Percentiles rank a stretch among this genome's conserved stretches.
Conservation (phyloP, 2,113 vertebrate species). For the Rynchops niger region DNA sequence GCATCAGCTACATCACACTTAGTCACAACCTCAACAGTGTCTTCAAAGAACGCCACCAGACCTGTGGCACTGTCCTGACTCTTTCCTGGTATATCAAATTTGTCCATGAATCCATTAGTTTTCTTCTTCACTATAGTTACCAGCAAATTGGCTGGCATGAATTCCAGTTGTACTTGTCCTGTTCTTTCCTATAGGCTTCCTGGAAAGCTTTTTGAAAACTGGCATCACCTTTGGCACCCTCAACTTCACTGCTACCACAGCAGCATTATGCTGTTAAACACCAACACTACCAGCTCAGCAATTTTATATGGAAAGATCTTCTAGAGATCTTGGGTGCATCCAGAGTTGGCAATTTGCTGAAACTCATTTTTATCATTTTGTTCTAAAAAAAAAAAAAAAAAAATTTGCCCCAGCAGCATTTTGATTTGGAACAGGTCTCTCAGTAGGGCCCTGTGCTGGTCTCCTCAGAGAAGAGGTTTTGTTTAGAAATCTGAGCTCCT, state of each 20-base stretch:
- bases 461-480: background rate
- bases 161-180: background rate
- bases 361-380: background rate
- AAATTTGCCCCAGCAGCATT: background rate
- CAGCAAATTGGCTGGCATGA: background rate
- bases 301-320: background rate
- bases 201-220: background rate
- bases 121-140: background rate
- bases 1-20: background rate
- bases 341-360: background rate
- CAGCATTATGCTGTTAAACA: background rate
- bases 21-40: background rate
- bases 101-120: background rate
- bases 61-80: background rate
- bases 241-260: background rate
- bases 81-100: background rate
- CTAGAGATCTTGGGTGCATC: background rate
- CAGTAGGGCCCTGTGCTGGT: background rate
- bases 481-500: background rate
- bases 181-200: background rate
- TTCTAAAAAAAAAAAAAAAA: background rate
- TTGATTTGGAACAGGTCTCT: background rate
- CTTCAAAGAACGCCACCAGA: background rate
- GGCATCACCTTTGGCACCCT: background rate
- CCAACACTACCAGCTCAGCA: background rate